Base-by-base conservation (phyloP, 2,888 invertebrate genomes). In the Aethes cnicana region DNA sequence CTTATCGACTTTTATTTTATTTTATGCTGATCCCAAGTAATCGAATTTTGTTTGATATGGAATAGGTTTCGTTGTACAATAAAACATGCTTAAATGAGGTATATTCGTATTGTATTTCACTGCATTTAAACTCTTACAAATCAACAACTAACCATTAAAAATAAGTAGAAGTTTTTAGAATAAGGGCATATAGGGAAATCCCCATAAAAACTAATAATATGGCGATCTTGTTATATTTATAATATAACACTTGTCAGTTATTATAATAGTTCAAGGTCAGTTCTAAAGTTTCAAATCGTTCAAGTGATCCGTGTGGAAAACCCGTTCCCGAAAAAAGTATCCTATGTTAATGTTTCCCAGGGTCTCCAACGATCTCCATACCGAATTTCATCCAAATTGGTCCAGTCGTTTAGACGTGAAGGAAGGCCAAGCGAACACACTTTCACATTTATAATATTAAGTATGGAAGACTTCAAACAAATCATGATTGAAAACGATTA, bases 61-160 rank as follows among this genome's bases (percentile, higher is more conserved):
- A 28, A 11, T 6, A 12, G 12, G 4, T 12, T 0, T 28, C 1
- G 6, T 12, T 5, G 2, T 12, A 28, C 14, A 50, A 32, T 37
- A 25, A 50, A 52, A 52, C 37, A 52, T 4, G 18, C 20, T 5
- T 12, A 9, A 25, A 25, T 52, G 50, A 52, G 50, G 37, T 43
- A 44, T 44, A 35, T 54, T 53, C 62, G 55, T 53, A 68, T 59
- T 63, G 55, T 58, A 62, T 68, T 39, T 71, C 66, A 64, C 55
- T 62, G 55, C 57, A 56, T 53, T 61, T 58, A 64, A 62, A 61
- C 57, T 73, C 61, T 68, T 68, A 68, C 59, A 69, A 63, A 61
- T 64, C 64, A 72, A 69, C 66, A 64, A 62, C 60, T 59, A 56
- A 57, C 59, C 57, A 63, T 61, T 54, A 35, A 25, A 33, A 42